Evolutionary conservation across 1,140 invertebrate species (phyloP).

Genomic region (Wasmannia auropunctata): DNA sequence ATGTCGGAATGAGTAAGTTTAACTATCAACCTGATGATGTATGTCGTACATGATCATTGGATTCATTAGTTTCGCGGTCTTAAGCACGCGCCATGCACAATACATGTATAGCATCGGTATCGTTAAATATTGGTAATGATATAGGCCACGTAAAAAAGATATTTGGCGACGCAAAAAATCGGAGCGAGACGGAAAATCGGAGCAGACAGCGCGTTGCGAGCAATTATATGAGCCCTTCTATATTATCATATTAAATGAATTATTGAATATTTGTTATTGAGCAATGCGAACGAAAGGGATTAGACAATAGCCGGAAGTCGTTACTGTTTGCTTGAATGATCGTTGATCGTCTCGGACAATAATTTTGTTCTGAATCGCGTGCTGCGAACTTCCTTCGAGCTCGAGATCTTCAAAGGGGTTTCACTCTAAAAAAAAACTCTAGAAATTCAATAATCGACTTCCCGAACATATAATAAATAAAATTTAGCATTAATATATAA

Average conservation of each 20-base stretch:
- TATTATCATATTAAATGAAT: conserved; percentile 29
- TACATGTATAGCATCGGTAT: conserved; percentile 2
- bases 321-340: conserved; percentile 11
- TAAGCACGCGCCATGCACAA: conserved; percentile 2
- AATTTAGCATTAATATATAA: conserved; percentile 31
- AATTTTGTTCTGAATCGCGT: conserved; percentile 26
- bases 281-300: conserved; percentile 39
- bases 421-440: conserved; percentile 4
- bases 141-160: background rate
- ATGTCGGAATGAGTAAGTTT: conserved; percentile 27
- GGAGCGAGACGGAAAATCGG: background rate
- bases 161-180: background rate
- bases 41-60: conserved; percentile 28
- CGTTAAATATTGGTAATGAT: conserved; percentile 18
- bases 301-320: background rate
- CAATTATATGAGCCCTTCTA: conserved; percentile 29
- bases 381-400: conserved; percentile 15
- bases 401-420: background rate
- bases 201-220: conserved; percentile 9
- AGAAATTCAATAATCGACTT: conserved; percentile 27
- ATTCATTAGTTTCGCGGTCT: conserved; percentile 32
- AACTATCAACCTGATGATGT: conserved; percentile 13
- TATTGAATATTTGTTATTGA: conserved; percentile 40
- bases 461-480: conserved; percentile 2
- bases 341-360: conserved; percentile 35